Conservation (phyloP, 2,888 invertebrate species). For the Diploptera punctata region DNA sequence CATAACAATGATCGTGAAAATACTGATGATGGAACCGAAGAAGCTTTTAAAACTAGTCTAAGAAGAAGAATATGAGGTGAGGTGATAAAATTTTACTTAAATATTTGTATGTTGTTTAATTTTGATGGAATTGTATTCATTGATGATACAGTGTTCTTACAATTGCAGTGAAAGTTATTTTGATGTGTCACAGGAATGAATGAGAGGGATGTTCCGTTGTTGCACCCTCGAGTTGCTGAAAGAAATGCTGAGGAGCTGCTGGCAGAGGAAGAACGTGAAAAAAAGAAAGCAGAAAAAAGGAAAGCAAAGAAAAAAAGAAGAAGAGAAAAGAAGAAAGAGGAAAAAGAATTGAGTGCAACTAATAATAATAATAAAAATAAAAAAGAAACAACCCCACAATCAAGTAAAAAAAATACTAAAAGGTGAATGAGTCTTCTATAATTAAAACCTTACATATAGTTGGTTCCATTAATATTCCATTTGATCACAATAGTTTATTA, state of each 20-base stretch:
- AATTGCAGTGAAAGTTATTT: background rate
- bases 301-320: slow-evolving; percentile 8
- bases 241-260: background rate
- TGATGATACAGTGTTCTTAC: background rate
- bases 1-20: too few species aligned
- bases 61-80: too few species aligned
- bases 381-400: background rate
- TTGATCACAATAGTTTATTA: background rate
- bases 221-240: background rate
- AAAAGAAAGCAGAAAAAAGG: background rate
- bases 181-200: background rate
- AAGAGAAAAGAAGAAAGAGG: slow-evolving; percentile 2
- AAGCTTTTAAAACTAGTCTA: too few species aligned
- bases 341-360: background rate
- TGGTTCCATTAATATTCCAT: too few species aligned
- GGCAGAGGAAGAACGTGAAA: slow-evolving; percentile 6
- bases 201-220: background rate
- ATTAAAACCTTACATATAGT: too few species aligned
- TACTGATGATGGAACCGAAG: too few species aligned
- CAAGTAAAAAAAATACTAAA: background rate
- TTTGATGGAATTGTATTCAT: background rate
- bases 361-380: background rate
- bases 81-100: too few species aligned
- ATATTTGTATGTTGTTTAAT: background rate
- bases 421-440: too few species aligned